These are phyloP conservation scores for Aleiodes alternator DNA, from an alignment of 2,888 invertebrate species.

Conservation along the genomic window DNA sequence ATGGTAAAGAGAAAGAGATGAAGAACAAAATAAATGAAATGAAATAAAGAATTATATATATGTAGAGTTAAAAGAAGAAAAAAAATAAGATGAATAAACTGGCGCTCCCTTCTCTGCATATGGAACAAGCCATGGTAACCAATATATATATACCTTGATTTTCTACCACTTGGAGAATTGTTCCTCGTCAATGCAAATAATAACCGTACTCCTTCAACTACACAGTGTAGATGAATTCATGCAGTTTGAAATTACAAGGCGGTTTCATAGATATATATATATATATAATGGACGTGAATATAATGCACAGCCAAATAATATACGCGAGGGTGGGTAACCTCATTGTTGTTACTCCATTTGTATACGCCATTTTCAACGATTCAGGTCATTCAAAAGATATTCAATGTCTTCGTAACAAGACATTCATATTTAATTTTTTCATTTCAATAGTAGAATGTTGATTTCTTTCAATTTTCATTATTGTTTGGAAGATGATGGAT, in stretches of 20 bases:
- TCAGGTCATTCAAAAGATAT: constrained; percentile 18
- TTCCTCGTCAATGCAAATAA: constrained; percentile 67
- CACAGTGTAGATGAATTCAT: constrained; percentile 14
- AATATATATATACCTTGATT: constrained; percentile 45
- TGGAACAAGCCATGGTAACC: constrained; percentile 15
- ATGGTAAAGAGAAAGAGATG: constrained; percentile 15
- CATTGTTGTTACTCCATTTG: constrained; percentile 33
- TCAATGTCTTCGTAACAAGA: constrained; percentile 17
- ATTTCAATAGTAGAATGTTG: background rate
- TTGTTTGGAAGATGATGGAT: no score
- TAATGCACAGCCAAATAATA: constrained; percentile 42
- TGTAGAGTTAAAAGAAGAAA: background rate
- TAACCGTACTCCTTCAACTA: constrained; percentile 53
- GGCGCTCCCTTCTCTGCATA: constrained; percentile 22
- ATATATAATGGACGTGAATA: constrained; percentile 43
- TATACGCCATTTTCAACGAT: constrained; percentile 42
- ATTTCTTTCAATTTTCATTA: constrained; percentile 23
- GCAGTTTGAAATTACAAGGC: constrained; percentile 30
- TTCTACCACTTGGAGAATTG: constrained; percentile 61
- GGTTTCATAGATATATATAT: constrained; percentile 34
- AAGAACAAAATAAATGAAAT: constrained; percentile 10
- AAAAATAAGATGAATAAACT: constrained; percentile 17
- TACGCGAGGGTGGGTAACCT: constrained; percentile 47
- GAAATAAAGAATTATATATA: background rate
- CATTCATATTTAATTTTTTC: constrained; percentile 1